These are phyloP conservation scores for Syngnathus typhle DNA, from an alignment of 2,113 vertebrate genomes.

Conservation along the genomic window DNA sequence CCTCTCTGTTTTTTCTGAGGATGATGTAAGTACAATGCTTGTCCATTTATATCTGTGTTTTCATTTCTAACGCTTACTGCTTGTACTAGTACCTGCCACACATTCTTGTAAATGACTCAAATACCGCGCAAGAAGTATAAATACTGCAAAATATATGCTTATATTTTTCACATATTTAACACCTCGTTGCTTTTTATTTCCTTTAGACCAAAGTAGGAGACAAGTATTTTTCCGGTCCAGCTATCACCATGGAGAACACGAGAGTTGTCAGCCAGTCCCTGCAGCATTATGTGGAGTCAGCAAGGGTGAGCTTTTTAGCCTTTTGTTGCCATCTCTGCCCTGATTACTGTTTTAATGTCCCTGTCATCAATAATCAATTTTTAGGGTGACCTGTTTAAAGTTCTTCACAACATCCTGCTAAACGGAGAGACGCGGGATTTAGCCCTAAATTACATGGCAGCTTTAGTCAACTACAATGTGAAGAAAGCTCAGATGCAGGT, in stretches of 20 bases:
- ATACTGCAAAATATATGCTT: background rate
- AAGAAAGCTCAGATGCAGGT: constrained; percentile 99
- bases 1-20: constrained; percentile 95
- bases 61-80: background rate
- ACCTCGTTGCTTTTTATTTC: background rate
- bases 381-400: constrained; percentile 94
- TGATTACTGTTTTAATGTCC: background rate
- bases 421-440: constrained; percentile 94
- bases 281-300: constrained; percentile 94
- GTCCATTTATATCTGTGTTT: constrained; percentile 20
- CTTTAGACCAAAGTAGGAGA: constrained; percentile 90
- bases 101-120: background rate
- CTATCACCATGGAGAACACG: constrained; percentile 96
- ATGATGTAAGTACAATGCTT: constrained; percentile 79
- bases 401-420: constrained; percentile 88
- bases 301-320: constrained; percentile 73
- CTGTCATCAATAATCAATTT: background rate
- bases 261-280: constrained; percentile 93
- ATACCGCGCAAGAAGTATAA: background rate
- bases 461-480: constrained; percentile 91
- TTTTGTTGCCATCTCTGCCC: background rate
- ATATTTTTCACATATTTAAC: background rate
- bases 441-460: constrained; percentile 92
- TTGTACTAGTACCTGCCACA: background rate
- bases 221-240: constrained; percentile 97